Percentiles rank a stretch among this genome's conserved stretches.
Conservation (phyloP, 2,113 vertebrate genomes). For the Cryptomyrus ogoouensis region DNA sequence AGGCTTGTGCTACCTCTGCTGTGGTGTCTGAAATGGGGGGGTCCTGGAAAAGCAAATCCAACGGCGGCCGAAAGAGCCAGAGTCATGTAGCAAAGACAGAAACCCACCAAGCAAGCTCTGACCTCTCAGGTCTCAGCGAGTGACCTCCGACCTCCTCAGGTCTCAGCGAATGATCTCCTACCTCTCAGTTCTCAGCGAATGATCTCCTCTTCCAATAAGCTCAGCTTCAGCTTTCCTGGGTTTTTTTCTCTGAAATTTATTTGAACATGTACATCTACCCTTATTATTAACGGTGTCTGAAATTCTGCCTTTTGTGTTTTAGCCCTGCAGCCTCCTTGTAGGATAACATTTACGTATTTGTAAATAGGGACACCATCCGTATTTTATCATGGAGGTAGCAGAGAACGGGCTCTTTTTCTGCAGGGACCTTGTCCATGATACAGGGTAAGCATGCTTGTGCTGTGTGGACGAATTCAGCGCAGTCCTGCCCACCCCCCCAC, state of each 20-base stretch:
- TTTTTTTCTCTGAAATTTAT: background rate
- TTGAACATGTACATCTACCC: background rate
- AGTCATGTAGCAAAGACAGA: background rate
- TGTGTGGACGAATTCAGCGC: slow-evolving; percentile 57
- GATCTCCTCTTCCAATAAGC: background rate
- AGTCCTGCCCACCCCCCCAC: slow-evolving; percentile 37
- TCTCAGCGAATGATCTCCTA: too few species aligned
- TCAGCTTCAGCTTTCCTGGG: background rate
- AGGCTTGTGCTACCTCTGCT: background rate
- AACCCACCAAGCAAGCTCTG: background rate
- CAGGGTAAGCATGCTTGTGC: slow-evolving; percentile 61
- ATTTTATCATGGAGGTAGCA: background rate
- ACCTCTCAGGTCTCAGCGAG: background rate
- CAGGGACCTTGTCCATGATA: slow-evolving; percentile 40
- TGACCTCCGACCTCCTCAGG: background rate
- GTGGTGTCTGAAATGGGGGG: background rate
- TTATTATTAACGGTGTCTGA: background rate
- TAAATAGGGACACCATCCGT: too few species aligned
- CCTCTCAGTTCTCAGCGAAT: background rate
- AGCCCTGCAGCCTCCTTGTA: background rate
- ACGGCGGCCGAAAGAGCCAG: background rate
- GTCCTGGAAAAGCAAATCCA: background rate
- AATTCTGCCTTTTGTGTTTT: background rate
- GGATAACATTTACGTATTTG: background rate
- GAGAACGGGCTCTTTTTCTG: background rate